Evolutionary conservation across 1,140 invertebrate species (phyloP), one percentile per base, ranked within the genome.

Genomic region (Diprion similis): DNA sequence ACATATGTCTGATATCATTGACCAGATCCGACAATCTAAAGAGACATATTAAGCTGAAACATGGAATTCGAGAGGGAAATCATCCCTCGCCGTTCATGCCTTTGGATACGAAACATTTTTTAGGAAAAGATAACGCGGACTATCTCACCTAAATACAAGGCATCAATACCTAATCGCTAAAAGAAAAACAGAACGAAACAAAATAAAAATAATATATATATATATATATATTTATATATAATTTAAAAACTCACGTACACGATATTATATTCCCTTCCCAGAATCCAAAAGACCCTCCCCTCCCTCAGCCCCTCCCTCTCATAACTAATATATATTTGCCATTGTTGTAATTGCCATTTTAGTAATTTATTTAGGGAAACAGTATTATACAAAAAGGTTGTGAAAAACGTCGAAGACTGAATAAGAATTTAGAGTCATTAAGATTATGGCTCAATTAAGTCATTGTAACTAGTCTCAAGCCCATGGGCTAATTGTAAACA

Each of bases 1-100:
- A 87, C 68, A 88, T 88, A 75, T 88, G 87, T 77, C 83, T 87
- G 85, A 88, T 89, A 82, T 88, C 86, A 73, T 83, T 89, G 71
- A 89, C 87, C 71, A 85, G 87, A 77, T 88, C 87, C 71, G 88
- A 89, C 78, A 89, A 89, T 83, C 73, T 89, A 47, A 88, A 88
- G 84, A 85, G 88, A 80, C 88, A 89, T 73, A 88, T 89, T 72
- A 88, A 88, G 73, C 81, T 88, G 66, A 89, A 89, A 74, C 88
- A 89, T 74, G 86, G 87, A 69, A 81, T 85, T 73, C 79, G 82
- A 77, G 86, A 87, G 59, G 80, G 82, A 66, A 84, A 83, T 70
- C 81, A 86, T 73, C 74, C 83, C 75, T 81, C 85, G 73, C 80
- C 87, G 66, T 87, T 84, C 70, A 83, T 86, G 82, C 85, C 85